Evolutionary conservation across 2,797 vertebrate genomes (phyloP).

Genomic region (Sardinella longiceps): DNA sequence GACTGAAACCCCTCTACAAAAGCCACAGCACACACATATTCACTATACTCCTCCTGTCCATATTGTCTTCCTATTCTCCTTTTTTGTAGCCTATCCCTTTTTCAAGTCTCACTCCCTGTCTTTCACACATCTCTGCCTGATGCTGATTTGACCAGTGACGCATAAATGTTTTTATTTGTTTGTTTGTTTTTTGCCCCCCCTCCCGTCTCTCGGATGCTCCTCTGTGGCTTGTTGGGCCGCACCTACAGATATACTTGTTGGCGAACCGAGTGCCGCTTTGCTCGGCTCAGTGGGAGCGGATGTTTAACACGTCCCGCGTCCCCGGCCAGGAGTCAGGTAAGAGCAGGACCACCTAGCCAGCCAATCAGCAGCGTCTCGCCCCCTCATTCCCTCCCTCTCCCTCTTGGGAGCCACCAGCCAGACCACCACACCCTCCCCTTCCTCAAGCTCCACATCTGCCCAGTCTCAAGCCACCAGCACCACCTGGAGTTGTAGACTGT

Average conservation of each 20-base stretch:
- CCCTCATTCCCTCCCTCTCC: slow-evolving; percentile 22
- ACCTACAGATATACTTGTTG: slow-evolving; percentile 87
- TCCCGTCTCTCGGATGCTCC: slow-evolving; percentile 28
- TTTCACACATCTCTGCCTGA: slow-evolving; percentile 58
- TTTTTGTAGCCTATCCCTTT: not conserved
- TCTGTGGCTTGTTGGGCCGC: slow-evolving; percentile 32
- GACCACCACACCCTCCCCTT: slow-evolving; percentile 4
- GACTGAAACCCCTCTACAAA: not conserved
- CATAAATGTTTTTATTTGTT: slow-evolving; percentile 65
- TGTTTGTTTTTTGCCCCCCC: slow-evolving; percentile 57
- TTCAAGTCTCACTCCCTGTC: slow-evolving; percentile 19
- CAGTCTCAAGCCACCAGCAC: slow-evolving; percentile 35
- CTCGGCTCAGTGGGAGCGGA: slow-evolving; percentile 96
- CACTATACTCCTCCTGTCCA: not conserved
- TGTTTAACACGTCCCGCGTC: slow-evolving; percentile 94
- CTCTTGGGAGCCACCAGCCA: slow-evolving; percentile 44
- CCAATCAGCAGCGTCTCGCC: not conserved
- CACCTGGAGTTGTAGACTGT: not conserved
- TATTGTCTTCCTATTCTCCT: not conserved
- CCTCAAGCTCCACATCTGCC: not conserved
- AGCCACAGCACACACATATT: not conserved
- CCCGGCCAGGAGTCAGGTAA: slow-evolving; percentile 94
- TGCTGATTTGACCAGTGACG: slow-evolving; percentile 38
- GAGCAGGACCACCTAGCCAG: slow-evolving; percentile 61
- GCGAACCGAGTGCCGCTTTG: slow-evolving; percentile 93